Conservation (phyloP, 2,113 vertebrate species). For the Paracanthobrama guichenoti region DNA sequence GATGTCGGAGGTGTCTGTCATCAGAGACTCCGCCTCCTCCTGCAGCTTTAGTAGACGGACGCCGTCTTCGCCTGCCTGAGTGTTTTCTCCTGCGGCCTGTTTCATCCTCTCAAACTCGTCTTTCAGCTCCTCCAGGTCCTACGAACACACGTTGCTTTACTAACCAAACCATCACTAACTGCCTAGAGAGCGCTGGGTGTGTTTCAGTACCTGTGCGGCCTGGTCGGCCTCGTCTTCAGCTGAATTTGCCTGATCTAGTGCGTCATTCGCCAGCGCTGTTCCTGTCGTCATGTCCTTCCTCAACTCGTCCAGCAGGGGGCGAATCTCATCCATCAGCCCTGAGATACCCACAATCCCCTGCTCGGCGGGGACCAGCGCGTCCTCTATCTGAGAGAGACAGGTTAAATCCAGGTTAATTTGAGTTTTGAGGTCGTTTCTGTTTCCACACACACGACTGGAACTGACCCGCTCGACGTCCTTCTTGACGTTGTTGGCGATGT, state of each 20-base stretch:
- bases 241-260: slow-evolving; percentile 61
- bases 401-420: background rate
- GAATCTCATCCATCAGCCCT: slow-evolving; percentile 67
- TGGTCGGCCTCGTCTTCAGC: slow-evolving; percentile 66
- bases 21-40: slow-evolving; percentile 72
- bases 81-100: slow-evolving; percentile 53
- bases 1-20: slow-evolving; percentile 77
- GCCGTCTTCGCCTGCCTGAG: slow-evolving; percentile 49
- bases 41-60: slow-evolving; percentile 72
- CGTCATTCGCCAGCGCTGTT: slow-evolving; percentile 61
- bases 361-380: slow-evolving; percentile 74
- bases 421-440: background rate
- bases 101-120: slow-evolving; percentile 72
- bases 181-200: background rate
- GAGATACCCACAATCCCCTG: slow-evolving; percentile 64
- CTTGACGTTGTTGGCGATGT: slow-evolving; percentile 52
- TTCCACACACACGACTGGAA: background rate
- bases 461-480: slow-evolving; percentile 12
- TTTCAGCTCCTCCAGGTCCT: slow-evolving; percentile 79
- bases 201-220: slow-evolving; percentile 69
- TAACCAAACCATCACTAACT: background rate
- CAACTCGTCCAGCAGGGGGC: slow-evolving; percentile 63
- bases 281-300: slow-evolving; percentile 61
- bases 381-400: slow-evolving; percentile 70
- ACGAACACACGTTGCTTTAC: background rate